These are phyloP conservation scores for Andrena praecox DNA, from an alignment of 2,888 invertebrate genomes.

Conservation along the genomic window DNA sequence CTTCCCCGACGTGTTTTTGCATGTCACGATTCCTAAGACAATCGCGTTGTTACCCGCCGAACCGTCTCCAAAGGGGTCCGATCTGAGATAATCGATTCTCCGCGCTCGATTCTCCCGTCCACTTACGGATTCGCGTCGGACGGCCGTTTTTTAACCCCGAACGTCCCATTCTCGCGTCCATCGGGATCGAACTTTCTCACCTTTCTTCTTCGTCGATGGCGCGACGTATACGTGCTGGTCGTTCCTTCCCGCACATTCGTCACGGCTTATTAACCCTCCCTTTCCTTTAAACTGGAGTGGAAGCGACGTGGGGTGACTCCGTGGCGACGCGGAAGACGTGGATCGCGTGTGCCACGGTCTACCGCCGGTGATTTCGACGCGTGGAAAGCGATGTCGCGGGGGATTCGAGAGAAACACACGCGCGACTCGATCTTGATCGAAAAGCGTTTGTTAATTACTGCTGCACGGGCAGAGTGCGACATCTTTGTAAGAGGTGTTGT, in stretches of 20 bases:
- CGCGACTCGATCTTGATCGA: slow-evolving; percentile 23
- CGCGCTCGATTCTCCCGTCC: slow-evolving; percentile 78
- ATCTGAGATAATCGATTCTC: slow-evolving; percentile 78
- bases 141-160: slow-evolving; percentile 55
- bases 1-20: slow-evolving; percentile 30
- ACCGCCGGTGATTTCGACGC: slow-evolving; percentile 15
- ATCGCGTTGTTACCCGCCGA: slow-evolving; percentile 44
- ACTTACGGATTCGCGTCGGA: slow-evolving; percentile 80
- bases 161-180: slow-evolving; percentile 53
- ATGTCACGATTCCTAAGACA: slow-evolving; percentile 51
- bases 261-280: slow-evolving; percentile 75
- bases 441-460: slow-evolving; percentile 22
- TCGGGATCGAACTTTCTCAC: slow-evolving; percentile 69
- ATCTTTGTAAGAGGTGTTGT: background rate
- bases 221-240: slow-evolving; percentile 34
- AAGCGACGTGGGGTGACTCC: slow-evolving; percentile 37
- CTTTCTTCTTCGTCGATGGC: slow-evolving; percentile 61
- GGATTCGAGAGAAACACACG: background rate
- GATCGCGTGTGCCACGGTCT: background rate
- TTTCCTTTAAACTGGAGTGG: slow-evolving; percentile 70
- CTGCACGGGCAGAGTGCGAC: slow-evolving; percentile 10
- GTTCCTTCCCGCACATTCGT: slow-evolving; percentile 67
- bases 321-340: slow-evolving; percentile 19
- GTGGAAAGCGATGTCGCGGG: background rate
- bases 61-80: slow-evolving; percentile 66